Percentiles rank a stretch among this genome's conserved stretches.
These are phyloP conservation scores for Phacellophora camtschatica DNA, from an alignment of 30 jellyfish, hydroid and myxozoan species.

Conservation along the genomic window DNA sequence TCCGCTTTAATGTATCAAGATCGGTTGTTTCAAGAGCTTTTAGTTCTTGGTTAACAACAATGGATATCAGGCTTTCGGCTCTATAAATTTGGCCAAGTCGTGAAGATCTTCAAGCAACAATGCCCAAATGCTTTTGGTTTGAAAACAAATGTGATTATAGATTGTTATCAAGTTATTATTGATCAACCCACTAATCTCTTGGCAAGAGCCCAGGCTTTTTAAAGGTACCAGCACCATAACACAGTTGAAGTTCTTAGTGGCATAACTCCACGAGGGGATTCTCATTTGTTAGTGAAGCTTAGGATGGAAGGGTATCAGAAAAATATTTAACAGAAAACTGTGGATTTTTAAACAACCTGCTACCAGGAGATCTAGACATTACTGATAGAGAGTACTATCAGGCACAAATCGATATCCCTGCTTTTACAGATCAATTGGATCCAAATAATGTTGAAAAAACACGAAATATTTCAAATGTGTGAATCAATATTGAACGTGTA, in stretches of 20 bases:
- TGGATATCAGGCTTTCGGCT: slow-evolving; percentile 12
- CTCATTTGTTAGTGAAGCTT: slow-evolving; percentile 29
- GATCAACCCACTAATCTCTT: slow-evolving; percentile 38
- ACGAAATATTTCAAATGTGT: too few relatives aligned
- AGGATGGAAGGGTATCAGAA: slow-evolving; percentile 56
- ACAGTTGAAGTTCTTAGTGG: slow-evolving; percentile 44
- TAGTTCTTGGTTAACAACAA: background rate
- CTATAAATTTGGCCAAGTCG: slow-evolving; percentile 21
- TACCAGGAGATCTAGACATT: slow-evolving; percentile 7
- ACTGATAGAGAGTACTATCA: background rate
- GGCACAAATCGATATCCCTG: too few relatives aligned
- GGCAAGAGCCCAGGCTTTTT: slow-evolving; percentile 53
- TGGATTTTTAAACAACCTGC: slow-evolving; percentile 9
- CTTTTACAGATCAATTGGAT: too few relatives aligned
- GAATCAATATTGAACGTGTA: too few relatives aligned
- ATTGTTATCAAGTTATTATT: slow-evolving; percentile 44
- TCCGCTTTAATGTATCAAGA: slow-evolving; percentile 16
- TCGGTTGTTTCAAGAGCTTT: slow-evolving; percentile 15
- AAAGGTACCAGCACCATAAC: slow-evolving; percentile 26
- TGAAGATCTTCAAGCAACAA: background rate
- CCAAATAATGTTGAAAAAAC: too few relatives aligned
- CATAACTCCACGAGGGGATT: slow-evolving; percentile 45
- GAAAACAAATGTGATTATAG: slow-evolving; percentile 23
- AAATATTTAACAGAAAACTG: slow-evolving; percentile 31
- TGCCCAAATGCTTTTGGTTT: slow-evolving; percentile 35